phyloP scores from a whole-genome alignment of 2,113 vertebrate species.

The Spea multiplicata region DNA sequence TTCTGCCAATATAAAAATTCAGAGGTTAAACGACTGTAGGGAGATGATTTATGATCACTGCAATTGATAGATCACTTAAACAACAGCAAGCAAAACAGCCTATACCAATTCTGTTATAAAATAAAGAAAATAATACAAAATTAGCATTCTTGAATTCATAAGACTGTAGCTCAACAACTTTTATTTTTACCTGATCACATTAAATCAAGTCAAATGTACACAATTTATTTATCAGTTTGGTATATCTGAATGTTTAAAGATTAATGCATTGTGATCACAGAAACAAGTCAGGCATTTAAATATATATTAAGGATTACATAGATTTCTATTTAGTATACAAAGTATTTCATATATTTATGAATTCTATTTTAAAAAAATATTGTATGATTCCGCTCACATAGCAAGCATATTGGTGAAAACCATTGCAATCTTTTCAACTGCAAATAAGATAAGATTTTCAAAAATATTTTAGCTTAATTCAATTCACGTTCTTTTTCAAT shows the following conservation, averaged over 20 bases:
- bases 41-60: too few relatives aligned
- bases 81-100: too few relatives aligned
- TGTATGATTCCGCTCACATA: constrained; percentile 98
- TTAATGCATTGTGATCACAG: constrained; percentile 74
- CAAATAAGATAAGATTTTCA: constrained; percentile 58
- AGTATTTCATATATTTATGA: constrained; percentile 97
- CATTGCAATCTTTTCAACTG: constrained; percentile 75
- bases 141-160: constrained; percentile 68
- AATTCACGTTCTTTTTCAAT: constrained; percentile 63
- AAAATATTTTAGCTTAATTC: constrained; percentile 57
- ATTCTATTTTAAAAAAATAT: constrained; percentile 99
- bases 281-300: constrained; percentile 80
- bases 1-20: too few relatives aligned
- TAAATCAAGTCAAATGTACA: constrained; percentile 66
- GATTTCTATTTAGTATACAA: constrained; percentile 89
- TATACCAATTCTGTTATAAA: too few relatives aligned
- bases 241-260: constrained; percentile 71
- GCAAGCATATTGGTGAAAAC: constrained; percentile 93
- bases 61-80: too few relatives aligned
- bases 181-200: constrained; percentile 68
- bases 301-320: constrained; percentile 79
- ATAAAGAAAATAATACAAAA: constrained; percentile 61
- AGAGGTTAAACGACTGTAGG: too few relatives aligned
- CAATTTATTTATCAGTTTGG: constrained; percentile 64
- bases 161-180: constrained; percentile 66